phyloP scores from a whole-genome alignment of 1,140 invertebrate genomes.

The Melitaea cinxia region DNA sequence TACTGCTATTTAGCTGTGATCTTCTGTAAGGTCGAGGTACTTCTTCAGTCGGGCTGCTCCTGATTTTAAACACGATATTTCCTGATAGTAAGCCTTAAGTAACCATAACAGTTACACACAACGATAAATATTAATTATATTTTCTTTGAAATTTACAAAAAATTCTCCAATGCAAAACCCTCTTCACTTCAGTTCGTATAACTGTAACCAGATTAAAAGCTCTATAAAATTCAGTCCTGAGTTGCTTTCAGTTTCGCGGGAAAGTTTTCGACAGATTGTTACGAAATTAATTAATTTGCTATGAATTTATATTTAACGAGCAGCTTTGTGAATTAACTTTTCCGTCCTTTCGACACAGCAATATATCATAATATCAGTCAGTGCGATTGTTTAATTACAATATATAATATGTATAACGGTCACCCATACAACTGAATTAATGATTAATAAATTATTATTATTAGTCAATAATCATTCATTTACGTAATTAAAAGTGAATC shows the following conservation, averaged over 20 bases:
- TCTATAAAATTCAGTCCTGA: slow-evolving; percentile 27
- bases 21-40: too few species aligned
- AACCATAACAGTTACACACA: too few species aligned
- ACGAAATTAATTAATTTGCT: slow-evolving; percentile 23
- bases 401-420: not conserved
- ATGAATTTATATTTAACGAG: slow-evolving; percentile 19
- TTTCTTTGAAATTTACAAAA: slow-evolving; percentile 34
- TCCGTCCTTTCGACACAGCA: not conserved
- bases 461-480: too few species aligned
- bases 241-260: slow-evolving; percentile 20
- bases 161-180: slow-evolving; percentile 32
- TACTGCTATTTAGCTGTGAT: too few species aligned
- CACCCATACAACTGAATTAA: not conserved
- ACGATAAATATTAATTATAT: slow-evolving; percentile 34
- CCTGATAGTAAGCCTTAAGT: too few species aligned
- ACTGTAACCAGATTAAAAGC: slow-evolving; percentile 31
- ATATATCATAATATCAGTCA: not conserved
- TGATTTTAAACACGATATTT: too few species aligned
- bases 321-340: slow-evolving; percentile 14
- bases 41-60: too few species aligned
- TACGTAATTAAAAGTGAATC: too few species aligned
- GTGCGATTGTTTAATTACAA: not conserved
- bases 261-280: slow-evolving; percentile 31
- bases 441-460: too few species aligned
- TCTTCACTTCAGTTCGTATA: not conserved